Conservation (phyloP, 1,140 invertebrate genomes). For the Ceratoteleas bidentatus region DNA sequence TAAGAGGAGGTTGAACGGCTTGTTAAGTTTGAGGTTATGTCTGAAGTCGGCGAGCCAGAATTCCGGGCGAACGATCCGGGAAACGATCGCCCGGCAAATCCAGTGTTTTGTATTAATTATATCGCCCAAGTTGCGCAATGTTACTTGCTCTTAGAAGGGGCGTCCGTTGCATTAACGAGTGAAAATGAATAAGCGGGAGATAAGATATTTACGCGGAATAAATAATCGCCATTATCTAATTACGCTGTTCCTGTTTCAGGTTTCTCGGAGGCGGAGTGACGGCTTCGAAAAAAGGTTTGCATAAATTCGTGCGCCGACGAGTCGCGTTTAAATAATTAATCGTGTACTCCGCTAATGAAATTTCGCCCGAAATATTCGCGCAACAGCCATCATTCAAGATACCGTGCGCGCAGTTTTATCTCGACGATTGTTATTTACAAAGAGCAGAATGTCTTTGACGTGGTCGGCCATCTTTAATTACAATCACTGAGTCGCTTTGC, state of each 20-base stretch:
- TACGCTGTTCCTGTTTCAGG: too few relatives aligned
- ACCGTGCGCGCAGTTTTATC: conserved; percentile 30
- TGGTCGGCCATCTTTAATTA: conserved; percentile 71
- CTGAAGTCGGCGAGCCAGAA: not conserved
- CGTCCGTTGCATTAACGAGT: too few relatives aligned
- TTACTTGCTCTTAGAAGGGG: too few relatives aligned
- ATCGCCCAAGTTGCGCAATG: too few relatives aligned
- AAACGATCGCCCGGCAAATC: not conserved
- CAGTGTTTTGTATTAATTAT: too few relatives aligned
- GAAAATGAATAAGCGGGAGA: too few relatives aligned
- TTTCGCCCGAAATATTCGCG: conserved; percentile 4
- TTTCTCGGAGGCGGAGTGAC: too few relatives aligned
- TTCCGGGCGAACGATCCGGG: not conserved
- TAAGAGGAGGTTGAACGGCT: conserved; percentile 30
- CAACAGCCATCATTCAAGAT: conserved; percentile 3
- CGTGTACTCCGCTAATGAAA: conserved; percentile 12
- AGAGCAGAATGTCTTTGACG: conserved; percentile 43
- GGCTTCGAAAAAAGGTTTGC: not conserved
- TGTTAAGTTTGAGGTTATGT: conserved; percentile 49
- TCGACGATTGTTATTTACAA: conserved; percentile 52
- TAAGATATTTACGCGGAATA: too few relatives aligned
- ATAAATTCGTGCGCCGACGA: not conserved
- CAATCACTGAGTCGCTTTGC: conserved; percentile 67
- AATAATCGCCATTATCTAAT: too few relatives aligned
- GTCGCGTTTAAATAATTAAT: not conserved